A percentile compares a stretch with the other conserved stretches of the same genome.
phyloP scores from a whole-genome alignment of 1,140 invertebrate species.

The Eulimnadia texana region DNA sequence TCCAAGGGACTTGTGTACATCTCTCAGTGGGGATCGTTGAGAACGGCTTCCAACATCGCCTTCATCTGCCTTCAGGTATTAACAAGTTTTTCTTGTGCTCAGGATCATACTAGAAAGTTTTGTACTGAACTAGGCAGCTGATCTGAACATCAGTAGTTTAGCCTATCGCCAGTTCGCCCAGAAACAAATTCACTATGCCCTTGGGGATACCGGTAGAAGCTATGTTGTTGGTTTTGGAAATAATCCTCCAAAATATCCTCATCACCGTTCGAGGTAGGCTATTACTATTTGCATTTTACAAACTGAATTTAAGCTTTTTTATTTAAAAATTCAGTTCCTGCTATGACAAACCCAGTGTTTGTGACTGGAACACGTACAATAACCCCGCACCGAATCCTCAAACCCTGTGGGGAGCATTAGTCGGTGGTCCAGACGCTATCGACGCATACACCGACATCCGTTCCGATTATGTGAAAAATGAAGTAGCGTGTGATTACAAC shows the following conservation, averaged over 20 bases:
- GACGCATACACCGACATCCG: conserved; percentile 28
- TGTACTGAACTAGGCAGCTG: too few relatives aligned
- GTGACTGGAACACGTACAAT: conserved; percentile 22
- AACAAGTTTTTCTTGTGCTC: too few relatives aligned
- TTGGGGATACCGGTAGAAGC: conserved; percentile 32
- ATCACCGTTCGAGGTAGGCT: conserved; percentile 12
- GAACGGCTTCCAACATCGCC: conserved; percentile 24
- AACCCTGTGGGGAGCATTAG: conserved; percentile 30
- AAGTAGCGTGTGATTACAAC: conserved; percentile 32
- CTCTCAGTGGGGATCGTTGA: conserved; percentile 23
- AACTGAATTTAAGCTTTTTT: too few relatives aligned
- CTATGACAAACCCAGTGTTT: conserved; percentile 21
- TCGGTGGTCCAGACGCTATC: conserved; percentile 29
- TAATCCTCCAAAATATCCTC: conserved; percentile 26
- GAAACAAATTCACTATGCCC: conserved; percentile 31
- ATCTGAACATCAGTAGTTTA: conserved; percentile 19
- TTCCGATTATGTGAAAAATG: conserved; percentile 29
- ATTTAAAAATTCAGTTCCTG: conserved; percentile 22
- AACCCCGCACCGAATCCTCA: conserved; percentile 26
- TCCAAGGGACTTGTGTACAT: conserved; percentile 24
- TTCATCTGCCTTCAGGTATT: conserved; percentile 25
- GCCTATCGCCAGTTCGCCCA: conserved; percentile 27
- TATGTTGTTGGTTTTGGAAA: conserved; percentile 34
- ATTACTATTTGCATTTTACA: background rate
- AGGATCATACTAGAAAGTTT: too few relatives aligned